phyloP scores from a whole-genome alignment of 2,113 vertebrate genomes.

The Rhineura floridana region DNA sequence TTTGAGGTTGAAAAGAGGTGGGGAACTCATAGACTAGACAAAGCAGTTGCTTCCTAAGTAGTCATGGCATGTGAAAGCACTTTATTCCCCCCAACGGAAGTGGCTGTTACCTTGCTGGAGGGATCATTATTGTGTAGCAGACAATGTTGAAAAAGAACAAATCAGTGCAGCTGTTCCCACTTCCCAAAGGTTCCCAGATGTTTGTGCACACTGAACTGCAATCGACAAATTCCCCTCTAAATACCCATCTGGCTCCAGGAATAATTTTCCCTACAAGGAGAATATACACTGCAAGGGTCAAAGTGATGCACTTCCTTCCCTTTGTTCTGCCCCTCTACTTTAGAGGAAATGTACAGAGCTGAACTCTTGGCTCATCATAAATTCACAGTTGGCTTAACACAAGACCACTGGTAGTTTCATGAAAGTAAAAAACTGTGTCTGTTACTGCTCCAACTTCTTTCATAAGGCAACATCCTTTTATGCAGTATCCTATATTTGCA shows the following conservation, averaged over 20 bases:
- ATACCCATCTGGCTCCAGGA: background rate
- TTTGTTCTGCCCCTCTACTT: background rate
- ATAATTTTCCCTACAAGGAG: background rate
- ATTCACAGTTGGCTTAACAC: slow-evolving; percentile 1
- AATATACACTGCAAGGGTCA: rapidly evolving
- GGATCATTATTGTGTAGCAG: background rate
- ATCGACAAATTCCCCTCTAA: background rate
- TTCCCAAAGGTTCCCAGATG: background rate
- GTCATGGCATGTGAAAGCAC: slow-evolving; percentile 60
- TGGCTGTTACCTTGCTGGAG: slow-evolving; percentile 25
- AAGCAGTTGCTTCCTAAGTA: slow-evolving; percentile 47
- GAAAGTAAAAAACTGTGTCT: background rate
- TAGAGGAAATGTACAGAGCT: background rate
- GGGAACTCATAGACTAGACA: slow-evolving; percentile 20
- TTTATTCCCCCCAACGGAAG: slow-evolving; percentile 41
- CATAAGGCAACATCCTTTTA: background rate
- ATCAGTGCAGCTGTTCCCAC: slow-evolving; percentile 5
- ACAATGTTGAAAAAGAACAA: background rate
- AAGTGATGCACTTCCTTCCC: background rate
- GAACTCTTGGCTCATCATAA: rapidly evolving
- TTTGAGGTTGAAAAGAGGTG: slow-evolving; percentile 35
- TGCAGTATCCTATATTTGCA: background rate
- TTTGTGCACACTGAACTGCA: rapidly evolving
- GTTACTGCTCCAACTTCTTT: background rate
- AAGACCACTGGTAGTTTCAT: slow-evolving; percentile 4